Conservation (phyloP, 2,113 vertebrate genomes). For the Emydocephalus ijimae region DNA sequence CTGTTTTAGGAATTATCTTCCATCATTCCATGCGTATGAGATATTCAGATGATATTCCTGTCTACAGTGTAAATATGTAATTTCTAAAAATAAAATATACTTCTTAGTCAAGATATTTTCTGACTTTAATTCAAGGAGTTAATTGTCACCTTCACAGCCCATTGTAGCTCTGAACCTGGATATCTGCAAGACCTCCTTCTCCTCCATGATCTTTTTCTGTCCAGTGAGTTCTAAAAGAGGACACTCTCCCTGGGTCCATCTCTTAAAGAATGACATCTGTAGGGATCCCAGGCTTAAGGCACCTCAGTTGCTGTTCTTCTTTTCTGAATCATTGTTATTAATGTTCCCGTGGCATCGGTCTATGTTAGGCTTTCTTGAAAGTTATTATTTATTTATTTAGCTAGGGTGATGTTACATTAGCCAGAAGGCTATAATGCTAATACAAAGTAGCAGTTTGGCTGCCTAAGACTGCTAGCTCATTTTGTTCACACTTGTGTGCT, state of each 20-base stretch:
- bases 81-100: background rate
- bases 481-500: background rate
- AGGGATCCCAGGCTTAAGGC: background rate
- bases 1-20: background rate
- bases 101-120: background rate
- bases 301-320: background rate
- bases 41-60: background rate
- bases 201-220: background rate
- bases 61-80: background rate
- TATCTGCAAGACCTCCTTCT: background rate
- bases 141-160: background rate
- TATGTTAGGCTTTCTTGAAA: background rate
- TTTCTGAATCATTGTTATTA: background rate
- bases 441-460: background rate
- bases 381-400: background rate
- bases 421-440: background rate
- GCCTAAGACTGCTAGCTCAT: background rate
- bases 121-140: background rate
- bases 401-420: background rate
- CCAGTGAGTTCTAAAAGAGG: background rate
- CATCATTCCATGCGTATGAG: background rate
- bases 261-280: background rate
- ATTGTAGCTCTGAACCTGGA: background rate
- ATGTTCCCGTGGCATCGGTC: background rate
- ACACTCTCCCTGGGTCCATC: background rate